phyloP scores from a whole-genome alignment of 2,113 vertebrate genomes.

The Choloepus hoffmanni region DNA sequence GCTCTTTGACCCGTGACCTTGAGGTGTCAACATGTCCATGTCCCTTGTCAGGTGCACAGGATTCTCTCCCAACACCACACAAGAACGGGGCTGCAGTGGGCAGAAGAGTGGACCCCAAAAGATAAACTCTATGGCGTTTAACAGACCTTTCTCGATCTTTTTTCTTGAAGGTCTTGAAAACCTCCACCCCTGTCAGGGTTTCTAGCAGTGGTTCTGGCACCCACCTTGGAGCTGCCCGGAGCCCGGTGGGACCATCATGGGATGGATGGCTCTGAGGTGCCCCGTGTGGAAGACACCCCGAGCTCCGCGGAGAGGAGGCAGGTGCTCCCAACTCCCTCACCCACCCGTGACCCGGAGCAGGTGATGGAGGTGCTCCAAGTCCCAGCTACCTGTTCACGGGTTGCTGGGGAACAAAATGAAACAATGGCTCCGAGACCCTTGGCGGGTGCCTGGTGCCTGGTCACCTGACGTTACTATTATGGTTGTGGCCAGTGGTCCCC shows the following conservation, averaged over 20 bases:
- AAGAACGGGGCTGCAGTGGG: not conserved
- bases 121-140: not conserved
- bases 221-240: rapidly evolving
- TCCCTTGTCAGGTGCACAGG: rapidly evolving
- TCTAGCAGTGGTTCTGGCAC: too few species aligned
- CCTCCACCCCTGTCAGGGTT: not conserved
- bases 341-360: not conserved
- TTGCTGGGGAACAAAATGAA: rapidly evolving
- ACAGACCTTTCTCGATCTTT: not conserved
- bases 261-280: rapidly evolving
- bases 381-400: rapidly evolving
- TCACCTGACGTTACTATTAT: not conserved
- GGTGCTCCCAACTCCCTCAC: not conserved
- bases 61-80: rapidly evolving
- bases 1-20: rapidly evolving
- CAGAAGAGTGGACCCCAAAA: not conserved
- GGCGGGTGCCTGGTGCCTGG: rapidly evolving
- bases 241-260: not conserved
- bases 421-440: rapidly evolving
- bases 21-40: rapidly evolving
- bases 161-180: rapidly evolving
- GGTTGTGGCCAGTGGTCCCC: rapidly evolving
- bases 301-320: not conserved
- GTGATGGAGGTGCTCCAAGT: too few species aligned
- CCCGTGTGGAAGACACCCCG: rapidly evolving